Evolutionary conservation across 2,797 vertebrate species (phyloP).

Genomic region (Fundulus diaphanus): DNA sequence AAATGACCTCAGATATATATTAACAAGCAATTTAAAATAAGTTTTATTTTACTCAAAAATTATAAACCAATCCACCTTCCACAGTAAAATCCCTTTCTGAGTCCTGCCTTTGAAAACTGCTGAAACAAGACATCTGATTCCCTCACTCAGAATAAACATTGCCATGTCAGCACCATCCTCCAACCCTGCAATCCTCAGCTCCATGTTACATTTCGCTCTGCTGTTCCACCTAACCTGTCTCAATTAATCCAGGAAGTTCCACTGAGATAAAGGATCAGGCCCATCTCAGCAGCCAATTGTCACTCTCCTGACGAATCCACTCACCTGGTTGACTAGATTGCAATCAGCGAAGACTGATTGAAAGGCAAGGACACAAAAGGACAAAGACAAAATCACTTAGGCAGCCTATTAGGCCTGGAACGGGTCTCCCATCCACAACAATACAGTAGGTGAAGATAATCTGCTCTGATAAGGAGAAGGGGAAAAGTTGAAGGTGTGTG

Average conservation of each 20-base stretch:
- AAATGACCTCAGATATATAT: not conserved
- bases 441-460: conserved; percentile 71
- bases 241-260: conserved; percentile 78
- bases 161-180: conserved; percentile 31
- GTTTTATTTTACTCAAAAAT: not conserved
- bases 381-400: conserved; percentile 78
- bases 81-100: conserved; percentile 8
- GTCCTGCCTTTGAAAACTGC: conserved; percentile 19
- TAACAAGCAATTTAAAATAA: not conserved
- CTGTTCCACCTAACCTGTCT: conserved; percentile 58
- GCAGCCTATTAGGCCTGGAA: conserved; percentile 68
- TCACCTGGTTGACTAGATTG: conserved; percentile 79
- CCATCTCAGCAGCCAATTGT: conserved; percentile 66
- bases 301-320: conserved; percentile 72
- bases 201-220: conserved; percentile 25
- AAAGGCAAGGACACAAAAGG: conserved; percentile 81
- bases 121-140: conserved; percentile 33
- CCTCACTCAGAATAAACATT: conserved; percentile 3
- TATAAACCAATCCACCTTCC: not conserved
- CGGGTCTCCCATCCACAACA: conserved; percentile 50
- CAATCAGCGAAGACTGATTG: conserved; percentile 74
- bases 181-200: conserved; percentile 24
- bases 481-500: conserved; percentile 49
- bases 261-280: conserved; percentile 68
- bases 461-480: conserved; percentile 64